Conservation (phyloP, 2,113 vertebrate species). For the Pygoscelis adeliae region DNA sequence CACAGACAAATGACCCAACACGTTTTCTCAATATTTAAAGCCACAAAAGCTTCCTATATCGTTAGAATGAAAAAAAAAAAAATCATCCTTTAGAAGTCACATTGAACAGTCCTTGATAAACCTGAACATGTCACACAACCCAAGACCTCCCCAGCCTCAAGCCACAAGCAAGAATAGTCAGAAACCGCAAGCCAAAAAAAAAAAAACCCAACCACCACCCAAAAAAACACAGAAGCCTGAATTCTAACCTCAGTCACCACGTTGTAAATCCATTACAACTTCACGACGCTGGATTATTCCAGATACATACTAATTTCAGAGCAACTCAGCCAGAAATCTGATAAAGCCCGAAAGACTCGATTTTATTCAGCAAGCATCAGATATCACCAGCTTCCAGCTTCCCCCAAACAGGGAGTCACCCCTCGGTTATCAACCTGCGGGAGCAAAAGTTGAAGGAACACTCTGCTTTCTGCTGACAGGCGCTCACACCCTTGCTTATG, state of each 20-base stretch:
- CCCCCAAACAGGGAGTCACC: not conserved
- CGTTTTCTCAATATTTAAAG: not conserved
- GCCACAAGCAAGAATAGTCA: not conserved
- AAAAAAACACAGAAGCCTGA: not conserved
- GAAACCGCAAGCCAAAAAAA: not conserved
- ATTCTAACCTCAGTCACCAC: not conserved
- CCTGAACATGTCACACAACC: not conserved
- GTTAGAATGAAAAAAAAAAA: not conserved
- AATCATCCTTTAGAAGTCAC: not conserved
- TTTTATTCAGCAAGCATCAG: not conserved
- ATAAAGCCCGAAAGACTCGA: accelerated
- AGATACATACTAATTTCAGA: not conserved
- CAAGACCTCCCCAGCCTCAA: not conserved
- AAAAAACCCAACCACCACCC: not conserved
- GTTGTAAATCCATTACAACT: accelerated
- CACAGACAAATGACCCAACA: not conserved
- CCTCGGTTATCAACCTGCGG: too few relatives aligned
- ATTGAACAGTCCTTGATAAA: not conserved
- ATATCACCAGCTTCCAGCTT: not conserved
- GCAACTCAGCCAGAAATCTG: not conserved
- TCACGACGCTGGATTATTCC: not conserved
- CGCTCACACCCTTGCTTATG: accelerated
- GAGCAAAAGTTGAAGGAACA: too few relatives aligned
- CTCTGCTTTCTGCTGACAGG: not conserved
- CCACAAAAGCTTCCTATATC: not conserved